Base-by-base conservation (phyloP, 1,140 invertebrate genomes). In the Meloidogyne exigua region DNA sequence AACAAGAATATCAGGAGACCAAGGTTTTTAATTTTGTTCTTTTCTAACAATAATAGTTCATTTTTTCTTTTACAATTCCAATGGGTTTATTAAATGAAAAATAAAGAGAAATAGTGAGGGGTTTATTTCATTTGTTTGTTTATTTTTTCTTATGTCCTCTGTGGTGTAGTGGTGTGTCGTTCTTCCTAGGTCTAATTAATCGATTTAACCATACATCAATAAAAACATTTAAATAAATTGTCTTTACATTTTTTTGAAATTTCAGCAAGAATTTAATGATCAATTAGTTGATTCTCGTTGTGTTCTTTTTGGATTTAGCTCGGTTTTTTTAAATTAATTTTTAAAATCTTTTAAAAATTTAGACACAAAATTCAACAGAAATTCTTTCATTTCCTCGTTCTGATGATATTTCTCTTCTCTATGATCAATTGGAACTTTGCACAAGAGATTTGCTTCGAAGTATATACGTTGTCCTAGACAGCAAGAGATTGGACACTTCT, bases 381-480 rank as follows among this genome's bases (percentile, higher is more conserved):
- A 23, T 72, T 68, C 42, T 81, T 25, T 72, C 71, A 7, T 83
- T 83, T 42, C 26, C 71, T 25, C 42, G 21, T 23, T 67, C 82
- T 28, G 80, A 83, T 18, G 80, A 81, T 57, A 63, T 68, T 64
- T 49, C 65, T 10, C 25, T 26, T 11, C 21, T 77, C 15, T 82
- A 25, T 10, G 77, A 81, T 25, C 80, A 82, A 25, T 71, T 86
- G 26, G 85, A 86, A 75, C 69, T 64, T 26, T 76, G 76, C 25
- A 72, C 87, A 36, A 77, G 81, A n/a, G 85, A 86, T 42, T 78
- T 86, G 10, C 42, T 86, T 63, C 57, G 84, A 28, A 79, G 81
- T 25, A 84, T 86, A 68, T 86, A 87, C 65, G 81, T 81, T 72
- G 82, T 86, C 21, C 62, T 86, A 4, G 85, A 86, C 66, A 84